A percentile compares a stretch with the other conserved stretches of the same genome.
phyloP scores from a whole-genome alignment of 2,113 vertebrate genomes.

The Acrocephalus kingi region DNA sequence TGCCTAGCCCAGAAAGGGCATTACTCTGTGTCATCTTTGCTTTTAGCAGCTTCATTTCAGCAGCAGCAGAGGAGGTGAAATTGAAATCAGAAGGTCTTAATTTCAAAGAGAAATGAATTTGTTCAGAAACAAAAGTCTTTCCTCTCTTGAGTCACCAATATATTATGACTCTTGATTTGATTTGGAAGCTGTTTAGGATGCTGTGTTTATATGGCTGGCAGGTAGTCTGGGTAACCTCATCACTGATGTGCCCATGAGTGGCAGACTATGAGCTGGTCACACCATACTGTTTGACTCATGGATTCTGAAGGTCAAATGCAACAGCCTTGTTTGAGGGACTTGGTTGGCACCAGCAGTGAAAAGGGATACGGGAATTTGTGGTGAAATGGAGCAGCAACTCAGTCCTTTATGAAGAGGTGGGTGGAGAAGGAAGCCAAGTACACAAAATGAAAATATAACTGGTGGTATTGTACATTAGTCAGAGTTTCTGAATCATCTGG shows the following conservation, averaged over 20 bases:
- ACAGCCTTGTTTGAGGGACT: background rate
- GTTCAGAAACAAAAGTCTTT: conserved; percentile 21
- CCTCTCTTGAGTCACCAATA: background rate
- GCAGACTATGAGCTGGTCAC: background rate
- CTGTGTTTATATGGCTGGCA: background rate
- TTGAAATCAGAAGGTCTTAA: conserved; percentile 47
- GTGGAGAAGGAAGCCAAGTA: background rate
- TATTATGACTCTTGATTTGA: conserved; percentile 40
- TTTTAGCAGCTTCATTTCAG: conserved; percentile 18
- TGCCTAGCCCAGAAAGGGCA: background rate
- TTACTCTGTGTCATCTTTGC: background rate
- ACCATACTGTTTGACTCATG: background rate
- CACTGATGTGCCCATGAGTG: background rate
- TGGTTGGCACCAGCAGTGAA: background rate
- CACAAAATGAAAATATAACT: background rate
- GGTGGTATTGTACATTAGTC: background rate
- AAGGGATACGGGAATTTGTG: background rate
- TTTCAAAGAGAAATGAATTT: conserved; percentile 24
- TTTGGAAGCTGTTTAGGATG: conserved; percentile 42
- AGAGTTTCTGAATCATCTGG: background rate
- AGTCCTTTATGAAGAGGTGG: background rate
- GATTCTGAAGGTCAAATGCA: background rate
- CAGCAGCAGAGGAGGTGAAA: conserved; percentile 14
- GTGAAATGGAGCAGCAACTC: background rate
- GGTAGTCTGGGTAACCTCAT: background rate